Percentiles rank a stretch among this genome's conserved stretches.
Evolutionary conservation across 2,888 invertebrate species (phyloP).

Genomic region (Ichneumon xanthorius): DNA sequence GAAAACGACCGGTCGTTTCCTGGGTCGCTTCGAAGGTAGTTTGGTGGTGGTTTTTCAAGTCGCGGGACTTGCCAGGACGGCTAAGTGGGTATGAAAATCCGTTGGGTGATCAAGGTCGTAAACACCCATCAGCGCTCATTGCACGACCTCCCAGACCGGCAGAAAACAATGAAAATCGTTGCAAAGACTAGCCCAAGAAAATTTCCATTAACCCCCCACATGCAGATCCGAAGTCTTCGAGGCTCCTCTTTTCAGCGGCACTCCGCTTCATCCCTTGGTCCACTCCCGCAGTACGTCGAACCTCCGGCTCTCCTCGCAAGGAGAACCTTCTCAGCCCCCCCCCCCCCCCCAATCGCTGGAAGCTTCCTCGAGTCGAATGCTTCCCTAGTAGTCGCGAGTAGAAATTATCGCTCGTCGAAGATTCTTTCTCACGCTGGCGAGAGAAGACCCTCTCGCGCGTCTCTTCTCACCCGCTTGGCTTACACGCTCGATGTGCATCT

Average conservation of each 20-base stretch:
- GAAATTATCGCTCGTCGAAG: constrained; percentile 73
- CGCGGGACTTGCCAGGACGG: too few species aligned
- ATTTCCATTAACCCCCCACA: background rate
- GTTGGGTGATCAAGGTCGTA: background rate
- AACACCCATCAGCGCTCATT: background rate
- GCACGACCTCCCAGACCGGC: background rate
- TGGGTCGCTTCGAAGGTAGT: too few species aligned
- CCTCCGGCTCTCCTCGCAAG: background rate
- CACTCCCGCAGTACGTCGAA: background rate
- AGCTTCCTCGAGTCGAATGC: constrained; percentile 80
- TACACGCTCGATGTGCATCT: constrained; percentile 43
- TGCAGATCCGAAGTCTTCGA: background rate
- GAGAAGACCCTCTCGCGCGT: constrained; percentile 43
- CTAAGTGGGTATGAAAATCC: background rate
- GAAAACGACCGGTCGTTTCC: too few species aligned
- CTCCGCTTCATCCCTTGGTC: constrained; percentile 11
- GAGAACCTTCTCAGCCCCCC: constrained; percentile 8
- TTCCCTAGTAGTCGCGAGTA: constrained; percentile 83
- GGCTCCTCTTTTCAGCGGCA: background rate
- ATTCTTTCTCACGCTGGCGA: constrained; percentile 70
- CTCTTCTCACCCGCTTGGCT: constrained; percentile 37
- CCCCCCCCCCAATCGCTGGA: constrained; percentile 50
- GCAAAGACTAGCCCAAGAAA: background rate
- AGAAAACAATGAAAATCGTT: background rate
- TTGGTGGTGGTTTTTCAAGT: too few species aligned